Conservation (phyloP, 2,888 invertebrate genomes). For the Pyralis farinalis region DNA sequence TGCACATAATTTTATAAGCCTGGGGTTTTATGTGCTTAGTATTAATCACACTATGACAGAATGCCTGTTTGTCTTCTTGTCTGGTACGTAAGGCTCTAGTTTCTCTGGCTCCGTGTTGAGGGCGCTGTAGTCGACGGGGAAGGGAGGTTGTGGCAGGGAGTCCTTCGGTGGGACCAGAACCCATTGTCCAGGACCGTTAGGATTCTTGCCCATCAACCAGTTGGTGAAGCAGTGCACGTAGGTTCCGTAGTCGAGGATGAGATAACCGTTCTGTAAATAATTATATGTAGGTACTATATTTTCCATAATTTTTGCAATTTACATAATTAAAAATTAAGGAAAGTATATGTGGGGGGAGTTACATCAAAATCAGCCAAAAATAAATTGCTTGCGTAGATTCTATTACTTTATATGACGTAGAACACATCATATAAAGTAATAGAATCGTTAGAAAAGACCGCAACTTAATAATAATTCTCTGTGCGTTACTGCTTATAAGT, state of each 20-base stretch:
- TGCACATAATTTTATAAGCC: constrained; percentile 7
- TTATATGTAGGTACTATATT: too few relatives aligned
- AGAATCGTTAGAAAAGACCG: too few relatives aligned
- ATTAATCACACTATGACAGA: constrained; percentile 82
- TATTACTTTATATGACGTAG: too few relatives aligned
- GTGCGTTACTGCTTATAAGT: too few relatives aligned
- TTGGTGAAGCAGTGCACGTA: constrained; percentile 88
- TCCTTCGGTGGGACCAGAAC: constrained; percentile 83
- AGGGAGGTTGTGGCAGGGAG: constrained; percentile 78
- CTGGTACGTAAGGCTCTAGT: constrained; percentile 85
- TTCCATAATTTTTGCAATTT: too few relatives aligned
- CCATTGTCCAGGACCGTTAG: constrained; percentile 89
- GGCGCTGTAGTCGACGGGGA: constrained; percentile 89
- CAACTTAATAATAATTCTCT: too few relatives aligned
- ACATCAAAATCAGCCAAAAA: too few relatives aligned
- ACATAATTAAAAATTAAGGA: too few relatives aligned
- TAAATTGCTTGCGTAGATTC: too few relatives aligned
- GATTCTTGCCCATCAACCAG: constrained; percentile 87
- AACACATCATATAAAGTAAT: too few relatives aligned
- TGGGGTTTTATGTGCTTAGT: neutral
- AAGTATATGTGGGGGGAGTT: too few relatives aligned
- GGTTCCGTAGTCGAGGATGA: constrained; percentile 84
- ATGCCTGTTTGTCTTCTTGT: constrained; percentile 85
- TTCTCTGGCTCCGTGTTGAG: constrained; percentile 86
- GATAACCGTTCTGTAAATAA: constrained; percentile 86